Conservation (phyloP, 2,797 vertebrate species). For the Cetoscarus ocellatus region DNA sequence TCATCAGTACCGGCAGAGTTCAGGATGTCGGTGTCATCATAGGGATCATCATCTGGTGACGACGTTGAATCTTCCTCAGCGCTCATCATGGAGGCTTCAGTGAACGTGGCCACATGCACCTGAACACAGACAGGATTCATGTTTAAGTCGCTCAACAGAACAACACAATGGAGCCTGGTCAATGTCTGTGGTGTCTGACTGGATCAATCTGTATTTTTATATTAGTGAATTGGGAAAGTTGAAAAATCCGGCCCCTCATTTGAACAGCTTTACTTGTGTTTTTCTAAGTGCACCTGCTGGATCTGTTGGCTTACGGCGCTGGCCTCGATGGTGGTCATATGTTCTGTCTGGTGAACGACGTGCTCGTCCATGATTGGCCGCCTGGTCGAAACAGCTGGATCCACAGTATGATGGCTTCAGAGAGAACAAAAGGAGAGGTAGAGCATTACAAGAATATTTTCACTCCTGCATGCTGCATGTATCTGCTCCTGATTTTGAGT, state of each 20-base stretch:
- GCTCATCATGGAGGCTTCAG: slow-evolving; percentile 94
- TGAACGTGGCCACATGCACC: slow-evolving; percentile 96
- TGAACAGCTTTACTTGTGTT: neutral
- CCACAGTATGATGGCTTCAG: slow-evolving; percentile 42
- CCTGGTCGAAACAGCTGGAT: slow-evolving; percentile 56
- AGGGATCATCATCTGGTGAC: slow-evolving; percentile 95
- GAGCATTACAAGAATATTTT: neutral
- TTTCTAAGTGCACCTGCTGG: slow-evolving; percentile 83
- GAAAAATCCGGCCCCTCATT: neutral
- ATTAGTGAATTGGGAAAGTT: no score
- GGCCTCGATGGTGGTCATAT: slow-evolving; percentile 98
- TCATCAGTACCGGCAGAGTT: slow-evolving; percentile 96
- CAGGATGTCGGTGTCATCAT: slow-evolving; percentile 98
- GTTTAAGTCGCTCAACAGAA: neutral
- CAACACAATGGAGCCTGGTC: neutral
- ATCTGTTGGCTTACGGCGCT: slow-evolving; percentile 94
- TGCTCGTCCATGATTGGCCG: slow-evolving; percentile 92
- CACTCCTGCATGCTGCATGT: neutral
- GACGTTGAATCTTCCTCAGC: slow-evolving; percentile 97
- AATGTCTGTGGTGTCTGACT: neutral
- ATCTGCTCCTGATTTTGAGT: neutral
- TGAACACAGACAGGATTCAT: slow-evolving; percentile 54
- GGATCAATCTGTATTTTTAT: no score
- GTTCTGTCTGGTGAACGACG: slow-evolving; percentile 90
- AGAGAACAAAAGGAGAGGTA: slow-evolving; percentile 5